phyloP scores from a whole-genome alignment of 2,797 vertebrate genomes.

The Manis crassicaudata region DNA sequence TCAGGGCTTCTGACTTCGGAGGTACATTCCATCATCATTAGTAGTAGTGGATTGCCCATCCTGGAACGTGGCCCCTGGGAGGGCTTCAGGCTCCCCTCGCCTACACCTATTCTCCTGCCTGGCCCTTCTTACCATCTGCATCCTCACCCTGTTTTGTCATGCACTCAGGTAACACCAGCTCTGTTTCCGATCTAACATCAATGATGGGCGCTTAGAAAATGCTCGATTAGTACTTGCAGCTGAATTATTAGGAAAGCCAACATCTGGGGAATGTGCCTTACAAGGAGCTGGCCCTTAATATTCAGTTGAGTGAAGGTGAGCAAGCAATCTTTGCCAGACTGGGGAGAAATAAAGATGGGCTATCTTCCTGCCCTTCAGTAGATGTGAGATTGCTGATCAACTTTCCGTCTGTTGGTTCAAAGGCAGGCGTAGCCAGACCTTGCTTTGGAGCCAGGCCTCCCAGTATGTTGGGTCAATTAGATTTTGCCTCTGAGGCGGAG shows the following conservation, averaged over 20 bases:
- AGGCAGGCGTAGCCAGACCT: not conserved
- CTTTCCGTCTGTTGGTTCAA: not conserved
- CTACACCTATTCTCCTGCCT: not conserved
- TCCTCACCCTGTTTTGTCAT: not conserved
- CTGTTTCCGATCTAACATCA: not conserved
- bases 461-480: not conserved
- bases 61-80: not conserved
- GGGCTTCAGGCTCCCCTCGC: not conserved
- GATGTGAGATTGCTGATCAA: not conserved
- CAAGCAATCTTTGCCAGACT: not conserved
- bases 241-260: not conserved
- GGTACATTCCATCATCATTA: not conserved
- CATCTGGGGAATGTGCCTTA: too few relatives aligned
- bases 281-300: not conserved
- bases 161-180: not conserved
- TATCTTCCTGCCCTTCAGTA: not conserved
- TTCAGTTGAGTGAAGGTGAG: not conserved
- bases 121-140: not conserved
- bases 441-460: not conserved
- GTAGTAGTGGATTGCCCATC: not conserved
- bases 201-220: not conserved
- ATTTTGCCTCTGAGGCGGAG: not conserved
- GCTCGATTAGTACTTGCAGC: not conserved
- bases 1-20: not conserved
- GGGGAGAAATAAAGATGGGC: not conserved